Conservation (phyloP, 1,140 invertebrate genomes). For the Scaptodrosophila lebanonensis region DNA sequence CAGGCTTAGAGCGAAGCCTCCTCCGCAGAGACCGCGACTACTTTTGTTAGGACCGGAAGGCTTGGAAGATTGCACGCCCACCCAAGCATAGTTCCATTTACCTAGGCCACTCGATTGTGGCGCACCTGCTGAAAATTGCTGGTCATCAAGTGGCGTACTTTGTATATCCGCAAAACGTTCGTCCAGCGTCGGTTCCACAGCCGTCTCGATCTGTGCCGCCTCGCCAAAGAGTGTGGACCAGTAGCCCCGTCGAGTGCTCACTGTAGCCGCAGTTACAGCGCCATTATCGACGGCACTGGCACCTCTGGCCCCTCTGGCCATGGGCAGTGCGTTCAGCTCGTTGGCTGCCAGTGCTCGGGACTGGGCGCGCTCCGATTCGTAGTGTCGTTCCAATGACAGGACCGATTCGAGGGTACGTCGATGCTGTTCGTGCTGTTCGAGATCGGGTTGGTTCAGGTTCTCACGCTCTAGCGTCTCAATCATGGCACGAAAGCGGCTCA, state of each 20-base stretch:
- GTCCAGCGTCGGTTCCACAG: constrained; percentile 25
- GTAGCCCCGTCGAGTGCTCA: constrained; percentile 21
- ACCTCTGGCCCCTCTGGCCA: constrained; percentile 1
- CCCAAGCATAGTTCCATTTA: constrained; percentile 23
- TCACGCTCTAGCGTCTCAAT: constrained; percentile 59
- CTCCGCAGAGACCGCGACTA: too few relatives aligned
- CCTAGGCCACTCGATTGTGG: constrained; percentile 14
- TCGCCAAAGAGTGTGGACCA: constrained; percentile 52
- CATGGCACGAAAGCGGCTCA: constrained; percentile 58
- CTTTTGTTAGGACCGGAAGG: too few relatives aligned
- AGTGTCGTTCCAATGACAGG: too few relatives aligned
- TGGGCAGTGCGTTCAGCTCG: background rate
- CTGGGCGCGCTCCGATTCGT: too few relatives aligned
- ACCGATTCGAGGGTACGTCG: too few relatives aligned
- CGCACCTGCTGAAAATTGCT: constrained; percentile 12
- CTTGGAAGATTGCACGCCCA: too few relatives aligned
- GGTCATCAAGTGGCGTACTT: constrained; percentile 37
- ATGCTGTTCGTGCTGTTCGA: constrained; percentile 31
- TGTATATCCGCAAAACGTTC: constrained; percentile 39
- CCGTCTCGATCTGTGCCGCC: constrained; percentile 24
- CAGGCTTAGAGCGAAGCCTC: too few relatives aligned
- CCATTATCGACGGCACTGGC: background rate
- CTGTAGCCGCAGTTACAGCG: background rate
- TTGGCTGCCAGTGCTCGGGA: background rate
- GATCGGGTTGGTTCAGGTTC: constrained; percentile 12